These are phyloP conservation scores for Tipula helvola DNA, from an alignment of 2,888 invertebrate genomes.

Conservation along the genomic window DNA sequence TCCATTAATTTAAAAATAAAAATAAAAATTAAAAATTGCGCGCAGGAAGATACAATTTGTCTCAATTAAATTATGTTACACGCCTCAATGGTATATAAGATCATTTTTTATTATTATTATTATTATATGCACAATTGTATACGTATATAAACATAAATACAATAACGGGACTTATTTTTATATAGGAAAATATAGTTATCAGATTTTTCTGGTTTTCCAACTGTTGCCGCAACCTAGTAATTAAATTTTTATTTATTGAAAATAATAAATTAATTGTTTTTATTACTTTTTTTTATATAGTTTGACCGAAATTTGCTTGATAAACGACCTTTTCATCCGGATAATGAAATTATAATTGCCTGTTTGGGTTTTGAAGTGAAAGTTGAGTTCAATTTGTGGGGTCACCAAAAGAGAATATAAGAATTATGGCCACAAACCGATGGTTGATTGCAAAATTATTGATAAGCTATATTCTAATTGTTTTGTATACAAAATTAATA, in stretches of 20 bases:
- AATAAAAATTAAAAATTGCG: not conserved
- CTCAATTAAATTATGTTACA: not conserved
- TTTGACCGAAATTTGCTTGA: not conserved
- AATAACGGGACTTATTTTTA: not conserved
- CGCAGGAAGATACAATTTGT: not conserved
- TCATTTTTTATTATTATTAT: not conserved
- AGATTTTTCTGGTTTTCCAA: not conserved
- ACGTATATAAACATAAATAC: not conserved
- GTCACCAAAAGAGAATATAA: not conserved
- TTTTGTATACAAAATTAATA: too few species aligned
- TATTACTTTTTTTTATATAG: not conserved
- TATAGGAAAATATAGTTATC: not conserved
- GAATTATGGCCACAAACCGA: not conserved
- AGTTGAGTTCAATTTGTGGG: not conserved
- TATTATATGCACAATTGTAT: not conserved
- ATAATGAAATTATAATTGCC: not conserved
- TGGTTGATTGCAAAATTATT: not conserved
- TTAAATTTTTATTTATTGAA: not conserved
- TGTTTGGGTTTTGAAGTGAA: not conserved
- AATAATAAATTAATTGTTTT: not conserved
- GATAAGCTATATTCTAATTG: too few species aligned
- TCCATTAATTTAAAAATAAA: not conserved
- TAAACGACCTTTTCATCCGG: not conserved
- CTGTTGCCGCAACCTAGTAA: not conserved
- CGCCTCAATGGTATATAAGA: not conserved